Base-by-base conservation (phyloP, 2,888 invertebrate species). In the Halictus ligatus region DNA sequence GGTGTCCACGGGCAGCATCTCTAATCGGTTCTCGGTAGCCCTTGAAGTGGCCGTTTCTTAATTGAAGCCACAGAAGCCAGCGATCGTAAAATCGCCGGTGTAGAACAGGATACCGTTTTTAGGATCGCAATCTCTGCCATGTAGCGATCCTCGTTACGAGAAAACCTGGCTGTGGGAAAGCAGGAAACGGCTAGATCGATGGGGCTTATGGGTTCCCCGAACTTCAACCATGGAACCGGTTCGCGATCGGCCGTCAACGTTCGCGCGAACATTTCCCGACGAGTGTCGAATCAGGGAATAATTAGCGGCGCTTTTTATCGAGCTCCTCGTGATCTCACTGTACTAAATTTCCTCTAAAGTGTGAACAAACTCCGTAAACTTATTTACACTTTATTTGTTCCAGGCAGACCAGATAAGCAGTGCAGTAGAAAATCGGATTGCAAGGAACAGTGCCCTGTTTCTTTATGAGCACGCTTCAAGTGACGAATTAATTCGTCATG, bases 151-250 rank as follows among this genome's bases (percentile, higher is more conserved):
- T 87, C 73, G 83, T 84, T 79, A 81, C 83, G 78, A 81, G 89
- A 83, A 83, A 90, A 90, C 71, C 54, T 73, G 58, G 78, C 88
- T 83, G 81, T 84, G 83, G 81, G 90, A 88, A 85, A 86, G 83
- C 83, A 83, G 86, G 81, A 88, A 87, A 69, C 69, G 43, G 35
- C 29, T 35, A 78, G 75, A 64, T 69, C 40, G 76, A n/a, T 10
- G 48, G 54, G 15, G 74, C 69, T 89, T 85, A 91, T 40, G 72
- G 81, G 50, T 90, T 90, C 91, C 79, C 54, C 83, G 90, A 90
- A 86, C 75, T 54, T 80, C 54, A 71, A 67, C 50, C 67, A 35
- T 29, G 67, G 79, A 85, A 77, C 25, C 50, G 29, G 75, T 80
- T 74, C 67, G 18, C 67, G 73, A 64, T 64, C 64, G 35, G 4